Evolutionary conservation across 1,140 invertebrate genomes (phyloP).

Genomic region (Trissolcus basalis): DNA sequence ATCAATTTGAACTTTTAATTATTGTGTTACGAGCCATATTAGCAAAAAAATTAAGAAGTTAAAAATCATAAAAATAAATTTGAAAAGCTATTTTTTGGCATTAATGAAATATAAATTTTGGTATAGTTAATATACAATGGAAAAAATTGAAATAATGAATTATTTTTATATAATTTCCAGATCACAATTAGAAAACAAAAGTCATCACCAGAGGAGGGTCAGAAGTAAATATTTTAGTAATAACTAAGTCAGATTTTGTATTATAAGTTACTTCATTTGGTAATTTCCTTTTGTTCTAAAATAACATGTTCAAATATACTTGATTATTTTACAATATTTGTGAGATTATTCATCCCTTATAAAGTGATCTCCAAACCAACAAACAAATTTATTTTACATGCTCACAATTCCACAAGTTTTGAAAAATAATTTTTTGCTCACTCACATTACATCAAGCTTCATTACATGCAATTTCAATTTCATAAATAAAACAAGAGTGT

Average conservation of each 20-base stretch:
- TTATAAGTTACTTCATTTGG: slow-evolving; percentile 23
- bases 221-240: slow-evolving; percentile 42
- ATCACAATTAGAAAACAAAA: slow-evolving; percentile 73
- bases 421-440: too few relatives aligned
- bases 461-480: too few relatives aligned
- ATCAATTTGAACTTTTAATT: too few relatives aligned
- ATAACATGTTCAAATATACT: slow-evolving; percentile 20
- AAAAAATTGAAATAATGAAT: slow-evolving; percentile 6
- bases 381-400: background rate
- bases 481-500: too few relatives aligned
- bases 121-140: too few relatives aligned
- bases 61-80: too few relatives aligned
- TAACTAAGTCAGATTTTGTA: slow-evolving; percentile 13
- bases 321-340: slow-evolving; percentile 15
- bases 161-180: slow-evolving; percentile 63
- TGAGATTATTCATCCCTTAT: background rate
- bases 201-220: slow-evolving; percentile 49
- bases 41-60: too few relatives aligned
- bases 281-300: slow-evolving; percentile 28
- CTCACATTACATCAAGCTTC: too few relatives aligned
- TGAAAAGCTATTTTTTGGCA: too few relatives aligned
- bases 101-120: too few relatives aligned
- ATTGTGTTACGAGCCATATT: too few relatives aligned
- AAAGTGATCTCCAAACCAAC: background rate
- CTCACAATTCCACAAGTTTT: too few relatives aligned